Evolutionary conservation across 2,113 vertebrate genomes (phyloP), one percentile per base, ranked within the genome.

Genomic region (Salvelinus alpinus): DNA sequence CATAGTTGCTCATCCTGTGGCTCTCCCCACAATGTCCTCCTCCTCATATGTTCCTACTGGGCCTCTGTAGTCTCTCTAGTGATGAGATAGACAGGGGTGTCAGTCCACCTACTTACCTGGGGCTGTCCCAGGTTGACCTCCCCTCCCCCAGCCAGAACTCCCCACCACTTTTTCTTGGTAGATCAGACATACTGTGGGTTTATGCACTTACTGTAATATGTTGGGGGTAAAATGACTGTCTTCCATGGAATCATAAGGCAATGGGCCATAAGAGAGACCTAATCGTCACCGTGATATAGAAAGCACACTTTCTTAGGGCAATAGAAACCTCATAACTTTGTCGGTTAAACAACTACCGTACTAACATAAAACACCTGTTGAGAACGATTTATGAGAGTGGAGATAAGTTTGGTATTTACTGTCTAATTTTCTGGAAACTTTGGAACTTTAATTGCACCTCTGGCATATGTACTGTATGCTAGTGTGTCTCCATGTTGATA

Each of bases 401-500:
- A 67, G 75, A 89, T 84, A 85, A 64, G 51, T 65, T 18, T 82
- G 75, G 75, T 73, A 79, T 84, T 84, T 78, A 78, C 38, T 70
- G 48, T 70, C 64, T 38, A 70, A 20, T 73, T 27, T 20, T 64
- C 44, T 38, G 62, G 18, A 72, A 65, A 71, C 64, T 22, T 70
- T 78, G 66, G 24, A 66, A 14, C 27, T 66, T 44, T 44, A 44
- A 44, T 44, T 44, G 38, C 9, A 44, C 9, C 38, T 44, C 38
- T 44, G 9, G 38, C 16, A 18, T 5, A 4, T 54, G 51, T 54
- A 54, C 9, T 54, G 51, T 54, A 54, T 18, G 51, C 51, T 54
- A 54, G 4, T 54, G 51, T 54, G 51, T 54, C 16, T 54, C 51
- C 14, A 54, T 18, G 12, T 18, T 16, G 51, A 18, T 5, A 16